Conservation (phyloP, 1,140 invertebrate species). For the Drosophila bocki region DNA sequence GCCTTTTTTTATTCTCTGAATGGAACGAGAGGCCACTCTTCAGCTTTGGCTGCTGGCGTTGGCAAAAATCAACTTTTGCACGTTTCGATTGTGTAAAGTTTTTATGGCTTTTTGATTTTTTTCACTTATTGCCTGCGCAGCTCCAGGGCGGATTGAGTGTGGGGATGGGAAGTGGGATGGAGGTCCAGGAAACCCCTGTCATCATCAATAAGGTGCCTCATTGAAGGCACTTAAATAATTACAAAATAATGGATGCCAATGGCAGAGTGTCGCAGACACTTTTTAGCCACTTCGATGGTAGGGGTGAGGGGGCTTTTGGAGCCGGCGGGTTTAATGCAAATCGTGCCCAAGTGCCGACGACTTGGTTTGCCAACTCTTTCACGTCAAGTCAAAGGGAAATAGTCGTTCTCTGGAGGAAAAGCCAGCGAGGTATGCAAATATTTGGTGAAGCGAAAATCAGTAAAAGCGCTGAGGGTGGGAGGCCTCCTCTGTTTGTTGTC, state of each 20-base stretch:
- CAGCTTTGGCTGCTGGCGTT: slow-evolving; percentile 69
- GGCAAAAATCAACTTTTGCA: slow-evolving; percentile 83
- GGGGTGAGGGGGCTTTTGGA: neutral
- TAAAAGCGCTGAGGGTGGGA: slow-evolving; percentile 50
- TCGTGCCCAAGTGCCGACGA: slow-evolving; percentile 71
- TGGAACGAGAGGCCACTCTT: slow-evolving; percentile 15
- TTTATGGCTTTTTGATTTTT: slow-evolving; percentile 84
- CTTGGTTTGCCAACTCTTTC: slow-evolving; percentile 60
- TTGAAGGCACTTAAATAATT: slow-evolving; percentile 79
- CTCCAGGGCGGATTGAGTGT: neutral
- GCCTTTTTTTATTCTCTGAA: slow-evolving; percentile 33
- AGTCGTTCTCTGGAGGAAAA: slow-evolving; percentile 21
- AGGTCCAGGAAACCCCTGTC: slow-evolving; percentile 26
- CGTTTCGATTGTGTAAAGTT: slow-evolving; percentile 84
- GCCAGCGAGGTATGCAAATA: slow-evolving; percentile 73
- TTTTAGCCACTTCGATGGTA: slow-evolving; percentile 41
- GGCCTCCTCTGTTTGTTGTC: slow-evolving; percentile 66
- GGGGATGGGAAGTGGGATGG: neutral
- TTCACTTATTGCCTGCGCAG: slow-evolving; percentile 73
- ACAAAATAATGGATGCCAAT: slow-evolving; percentile 76
- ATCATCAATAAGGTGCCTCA: slow-evolving; percentile 53
- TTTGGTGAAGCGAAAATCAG: slow-evolving; percentile 72
- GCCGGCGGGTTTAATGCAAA: slow-evolving; percentile 64
- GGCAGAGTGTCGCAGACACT: slow-evolving; percentile 51
- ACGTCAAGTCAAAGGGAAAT: slow-evolving; percentile 48